Evolutionary conservation across 92 coral and sea anemone genomes (phyloP).

Genomic region (Actinernus sp.): DNA sequence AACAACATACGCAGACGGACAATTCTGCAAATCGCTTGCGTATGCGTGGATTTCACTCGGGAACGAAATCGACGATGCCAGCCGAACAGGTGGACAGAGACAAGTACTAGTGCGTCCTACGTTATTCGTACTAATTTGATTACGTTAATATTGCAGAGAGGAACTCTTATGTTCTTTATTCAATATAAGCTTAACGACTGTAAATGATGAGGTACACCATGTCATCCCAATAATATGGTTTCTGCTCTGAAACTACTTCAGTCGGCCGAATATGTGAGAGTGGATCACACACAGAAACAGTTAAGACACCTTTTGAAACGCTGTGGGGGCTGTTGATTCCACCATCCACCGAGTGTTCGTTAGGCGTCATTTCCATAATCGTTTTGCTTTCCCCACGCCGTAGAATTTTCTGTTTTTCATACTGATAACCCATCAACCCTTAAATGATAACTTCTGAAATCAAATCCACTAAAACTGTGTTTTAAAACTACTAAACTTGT

Average conservation of each 20-base stretch:
- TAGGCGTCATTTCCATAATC: no score
- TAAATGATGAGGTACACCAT: slow-evolving; percentile 4
- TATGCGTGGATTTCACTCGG: no score
- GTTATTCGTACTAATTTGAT: neutral
- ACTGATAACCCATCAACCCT: no score
- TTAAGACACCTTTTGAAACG: slow-evolving; percentile 5
- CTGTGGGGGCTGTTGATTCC: slow-evolving; percentile 4
- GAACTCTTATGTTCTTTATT: slow-evolving; percentile 1
- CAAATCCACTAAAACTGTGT: no score
- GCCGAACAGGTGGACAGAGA: no score
- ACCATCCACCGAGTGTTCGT: slow-evolving; percentile 1
- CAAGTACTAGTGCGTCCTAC: neutral
- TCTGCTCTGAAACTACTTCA: neutral
- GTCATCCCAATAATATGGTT: neutral
- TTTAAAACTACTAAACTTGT: no score
- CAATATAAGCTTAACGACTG: slow-evolving; percentile 4
- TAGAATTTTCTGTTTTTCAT: no score
- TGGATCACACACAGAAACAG: neutral
- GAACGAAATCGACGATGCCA: neutral
- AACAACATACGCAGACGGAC: no score
- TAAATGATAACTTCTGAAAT: no score
- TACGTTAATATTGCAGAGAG: slow-evolving; percentile 2
- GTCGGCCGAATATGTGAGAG: neutral
- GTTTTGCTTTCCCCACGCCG: no score
- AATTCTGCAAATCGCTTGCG: no score